Evolutionary conservation across 2,797 vertebrate genomes (phyloP).

Genomic region (Dendrocincla tyrannina): DNA sequence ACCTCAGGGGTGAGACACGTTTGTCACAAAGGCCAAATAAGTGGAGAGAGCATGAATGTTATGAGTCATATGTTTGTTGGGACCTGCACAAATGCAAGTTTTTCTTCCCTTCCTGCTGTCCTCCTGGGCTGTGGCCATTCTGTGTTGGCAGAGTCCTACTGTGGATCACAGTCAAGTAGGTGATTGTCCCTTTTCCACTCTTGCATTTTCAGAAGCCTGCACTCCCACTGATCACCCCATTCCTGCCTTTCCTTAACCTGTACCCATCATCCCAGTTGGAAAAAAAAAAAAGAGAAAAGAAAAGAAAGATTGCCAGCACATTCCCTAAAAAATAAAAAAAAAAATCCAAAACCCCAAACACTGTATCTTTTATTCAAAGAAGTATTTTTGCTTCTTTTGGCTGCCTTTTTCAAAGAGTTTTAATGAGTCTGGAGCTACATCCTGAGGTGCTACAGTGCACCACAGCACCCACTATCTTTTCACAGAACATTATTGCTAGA

Average conservation of each 20-base stretch:
- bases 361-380: neutral
- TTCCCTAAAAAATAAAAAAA: neutral
- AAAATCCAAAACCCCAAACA: neutral
- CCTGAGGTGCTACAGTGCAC: neutral
- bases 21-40: neutral
- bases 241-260: neutral
- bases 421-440: neutral
- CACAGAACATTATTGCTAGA: neutral
- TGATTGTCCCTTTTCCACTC: neutral
- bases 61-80: neutral
- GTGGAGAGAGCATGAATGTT: neutral
- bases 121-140: neutral
- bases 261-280: neutral
- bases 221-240: accelerated
- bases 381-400: neutral
- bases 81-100: neutral
- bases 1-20: neutral
- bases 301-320: neutral
- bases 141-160: neutral
- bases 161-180: neutral
- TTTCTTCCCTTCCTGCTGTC: neutral
- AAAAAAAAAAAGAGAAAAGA: neutral
- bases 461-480: neutral
- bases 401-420: neutral
- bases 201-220: neutral